A percentile compares a stretch with the other conserved stretches of the same genome.
These are phyloP conservation scores for Megaceryle maxima DNA, from an alignment of 2,113 vertebrate genomes.

Conservation along the genomic window DNA sequence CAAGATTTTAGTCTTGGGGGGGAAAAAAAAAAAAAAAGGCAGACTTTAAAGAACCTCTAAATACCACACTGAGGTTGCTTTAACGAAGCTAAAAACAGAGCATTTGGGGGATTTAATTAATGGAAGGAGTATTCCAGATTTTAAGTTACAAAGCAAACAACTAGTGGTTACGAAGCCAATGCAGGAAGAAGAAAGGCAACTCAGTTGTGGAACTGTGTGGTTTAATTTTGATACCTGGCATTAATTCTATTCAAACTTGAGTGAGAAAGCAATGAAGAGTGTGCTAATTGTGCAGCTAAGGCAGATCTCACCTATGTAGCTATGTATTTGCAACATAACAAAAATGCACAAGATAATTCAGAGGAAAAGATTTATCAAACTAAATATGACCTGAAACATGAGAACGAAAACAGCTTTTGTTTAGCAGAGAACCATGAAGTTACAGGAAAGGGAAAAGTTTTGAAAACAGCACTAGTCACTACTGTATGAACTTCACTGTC, in stretches of 20 bases:
- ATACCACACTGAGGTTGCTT: not conserved
- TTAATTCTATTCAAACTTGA: not conserved
- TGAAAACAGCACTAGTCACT: not conserved
- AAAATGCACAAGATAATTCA: not conserved
- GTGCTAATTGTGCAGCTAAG: not conserved
- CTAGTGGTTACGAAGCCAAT: not conserved
- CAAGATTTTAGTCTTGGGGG: not conserved
- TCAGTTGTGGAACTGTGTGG: not conserved
- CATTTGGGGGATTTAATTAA: not conserved
- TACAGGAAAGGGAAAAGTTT: not conserved
- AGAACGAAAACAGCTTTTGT: not conserved
- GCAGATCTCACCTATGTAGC: not conserved
- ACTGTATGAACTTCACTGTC: not conserved
- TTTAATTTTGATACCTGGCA: not conserved
- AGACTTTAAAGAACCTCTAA: constrained; percentile 2
- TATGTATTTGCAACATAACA: not conserved
- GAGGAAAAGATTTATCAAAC: not conserved
- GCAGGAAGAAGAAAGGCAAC: not conserved
- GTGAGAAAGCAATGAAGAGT: not conserved
- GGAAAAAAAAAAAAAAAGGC: not conserved
- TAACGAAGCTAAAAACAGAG: not conserved
- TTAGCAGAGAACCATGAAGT: not conserved
- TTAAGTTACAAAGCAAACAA: not conserved
- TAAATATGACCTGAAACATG: not conserved
- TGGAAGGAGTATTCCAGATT: not conserved